Base-by-base conservation (phyloP, 2,888 invertebrate species). In the Malacosoma neustria region DNA sequence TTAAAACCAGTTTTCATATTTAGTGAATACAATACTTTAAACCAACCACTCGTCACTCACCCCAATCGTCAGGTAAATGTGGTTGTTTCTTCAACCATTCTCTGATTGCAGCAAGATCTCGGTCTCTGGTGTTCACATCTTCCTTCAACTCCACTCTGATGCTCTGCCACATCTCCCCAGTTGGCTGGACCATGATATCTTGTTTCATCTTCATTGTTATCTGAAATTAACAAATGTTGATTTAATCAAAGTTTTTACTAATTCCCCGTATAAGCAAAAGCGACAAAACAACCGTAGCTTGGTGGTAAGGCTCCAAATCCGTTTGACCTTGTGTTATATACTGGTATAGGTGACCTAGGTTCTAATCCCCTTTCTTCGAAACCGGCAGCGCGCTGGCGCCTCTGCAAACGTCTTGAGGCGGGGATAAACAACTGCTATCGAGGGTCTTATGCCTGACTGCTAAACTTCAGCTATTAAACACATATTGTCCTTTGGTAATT, bases 101-200 rank as follows among this genome's bases (percentile, higher is more conserved):
- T 53, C 88, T 89, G 46, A 91, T 89, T 14, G 84, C 72, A 3
- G 77, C 77, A 14, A 90, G 54, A 46, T 90, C 90, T 2, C 75
- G 73, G 31, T 89, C 88, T 1, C 87, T 72, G 0, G 89, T 90
- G 14, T 67, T 67, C 1, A 84, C 72, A 45, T 90, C 86, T 60
- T 93, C 93, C 34, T 92, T 92, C 42, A 93, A 73, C 59, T 92
- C 92, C 44, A 88, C 82, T 37, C 91, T 87, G 54, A 92, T 92
- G 67, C 77, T 79, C 60, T 89, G 86, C 57, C 90, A 91, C 74
- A 91, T 86, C 57, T 92, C 92, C 12, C 89, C 89, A 2, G 88
- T 67, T 9, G 93, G 92, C 55, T 91, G 91, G 42, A 89, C 75
- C 51, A 92, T 73, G 41, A 87, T 59, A 75, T 91, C 91, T 73